Evolutionary conservation across 2,797 vertebrate genomes (phyloP).

Genomic region (Oreortyx pictus): DNA sequence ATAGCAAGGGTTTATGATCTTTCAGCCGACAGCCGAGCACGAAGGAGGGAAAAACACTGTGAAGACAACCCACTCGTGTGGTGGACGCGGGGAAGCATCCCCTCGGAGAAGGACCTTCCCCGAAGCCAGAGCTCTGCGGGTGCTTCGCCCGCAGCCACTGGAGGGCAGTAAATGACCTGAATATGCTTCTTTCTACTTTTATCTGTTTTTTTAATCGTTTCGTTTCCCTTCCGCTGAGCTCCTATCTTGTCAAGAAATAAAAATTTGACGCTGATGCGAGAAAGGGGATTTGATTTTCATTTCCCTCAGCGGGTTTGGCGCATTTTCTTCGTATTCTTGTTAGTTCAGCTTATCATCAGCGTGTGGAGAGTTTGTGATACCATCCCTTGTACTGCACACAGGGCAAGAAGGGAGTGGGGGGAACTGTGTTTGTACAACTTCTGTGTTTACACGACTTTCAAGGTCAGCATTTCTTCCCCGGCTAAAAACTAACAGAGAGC

Average conservation of each 20-base stretch:
- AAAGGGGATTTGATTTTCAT: constrained; percentile 74
- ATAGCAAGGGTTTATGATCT: neutral
- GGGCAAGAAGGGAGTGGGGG: neutral
- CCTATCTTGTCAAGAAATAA: constrained; percentile 75
- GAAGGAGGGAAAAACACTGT: neutral
- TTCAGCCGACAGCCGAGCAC: neutral
- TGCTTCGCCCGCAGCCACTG: constrained; percentile 60
- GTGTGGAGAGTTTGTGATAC: constrained; percentile 30
- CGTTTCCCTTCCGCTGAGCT: constrained; percentile 63
- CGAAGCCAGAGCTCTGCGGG: constrained; percentile 3
- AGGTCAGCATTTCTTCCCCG: constrained; percentile 48
- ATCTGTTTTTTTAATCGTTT: constrained; percentile 63
- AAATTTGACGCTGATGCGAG: constrained; percentile 72
- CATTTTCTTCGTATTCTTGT: constrained; percentile 63
- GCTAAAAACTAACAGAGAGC: neutral
- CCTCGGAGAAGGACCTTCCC: neutral
- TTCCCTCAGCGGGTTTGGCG: constrained; percentile 50
- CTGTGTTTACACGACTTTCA: constrained; percentile 10
- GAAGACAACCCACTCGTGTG: neutral
- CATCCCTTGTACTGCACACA: neutral
- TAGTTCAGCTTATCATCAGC: constrained; percentile 60
- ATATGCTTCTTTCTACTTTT: constrained; percentile 27
- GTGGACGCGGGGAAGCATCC: neutral
- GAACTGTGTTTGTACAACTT: constrained; percentile 7
- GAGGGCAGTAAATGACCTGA: constrained; percentile 83